These are phyloP conservation scores for Anoplopoma fimbria DNA, from an alignment of 2,113 vertebrate genomes.

Conservation along the genomic window DNA sequence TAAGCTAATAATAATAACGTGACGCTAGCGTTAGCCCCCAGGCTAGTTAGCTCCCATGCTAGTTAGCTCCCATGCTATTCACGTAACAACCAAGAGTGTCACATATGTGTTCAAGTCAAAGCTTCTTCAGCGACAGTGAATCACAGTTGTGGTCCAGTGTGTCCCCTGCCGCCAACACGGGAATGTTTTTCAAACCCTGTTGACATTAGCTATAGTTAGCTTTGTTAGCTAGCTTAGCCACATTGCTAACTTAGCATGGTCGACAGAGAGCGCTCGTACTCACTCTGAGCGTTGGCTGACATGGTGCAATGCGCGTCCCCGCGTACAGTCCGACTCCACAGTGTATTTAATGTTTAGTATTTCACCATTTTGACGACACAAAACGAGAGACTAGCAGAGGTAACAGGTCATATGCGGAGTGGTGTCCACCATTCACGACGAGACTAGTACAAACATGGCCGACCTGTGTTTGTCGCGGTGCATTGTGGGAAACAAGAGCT, in stretches of 20 bases:
- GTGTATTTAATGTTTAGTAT: slow-evolving; percentile 65
- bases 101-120: not conserved
- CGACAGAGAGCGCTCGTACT: slow-evolving; percentile 47
- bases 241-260: slow-evolving; percentile 41
- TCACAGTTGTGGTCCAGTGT: rapidly evolving
- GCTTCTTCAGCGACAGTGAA: not conserved
- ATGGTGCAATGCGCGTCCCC: slow-evolving; percentile 73
- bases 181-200: not conserved
- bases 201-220: slow-evolving; percentile 5
- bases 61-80: not conserved
- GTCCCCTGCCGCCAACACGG: not conserved
- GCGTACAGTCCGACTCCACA: slow-evolving; percentile 49
- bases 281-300: slow-evolving; percentile 81
- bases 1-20: not conserved
- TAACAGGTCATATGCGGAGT: slow-evolving; percentile 21
- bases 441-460: slow-evolving; percentile 66
- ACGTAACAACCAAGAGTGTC: not conserved
- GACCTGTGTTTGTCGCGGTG: slow-evolving; percentile 32
- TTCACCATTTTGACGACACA: slow-evolving; percentile 7
- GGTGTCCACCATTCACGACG: slow-evolving; percentile 2
- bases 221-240: slow-evolving; percentile 28
- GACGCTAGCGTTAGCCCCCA: not conserved
- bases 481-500: slow-evolving; percentile 66
- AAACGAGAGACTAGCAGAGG: not conserved
- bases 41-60: not conserved